phyloP scores from a whole-genome alignment of 2,888 invertebrate species.

The Trichogramma dendrolimi region DNA sequence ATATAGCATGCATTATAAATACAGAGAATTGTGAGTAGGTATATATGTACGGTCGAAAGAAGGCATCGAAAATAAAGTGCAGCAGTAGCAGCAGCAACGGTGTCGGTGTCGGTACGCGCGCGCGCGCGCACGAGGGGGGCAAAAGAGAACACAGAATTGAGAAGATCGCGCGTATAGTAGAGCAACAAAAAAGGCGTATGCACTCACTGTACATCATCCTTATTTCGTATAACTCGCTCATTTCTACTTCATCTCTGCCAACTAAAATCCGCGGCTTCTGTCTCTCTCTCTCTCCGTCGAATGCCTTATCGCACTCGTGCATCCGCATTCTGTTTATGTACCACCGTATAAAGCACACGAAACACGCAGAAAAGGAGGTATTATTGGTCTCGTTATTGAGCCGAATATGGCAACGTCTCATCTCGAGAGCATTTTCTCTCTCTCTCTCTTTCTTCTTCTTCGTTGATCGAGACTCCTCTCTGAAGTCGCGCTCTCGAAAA shows the following conservation, averaged over 20 bases:
- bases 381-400: constrained; percentile 5
- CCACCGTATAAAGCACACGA: not conserved
- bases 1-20: no score
- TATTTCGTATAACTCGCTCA: constrained; percentile 2
- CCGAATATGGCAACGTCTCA: constrained; percentile 15
- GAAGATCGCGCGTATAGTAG: no score
- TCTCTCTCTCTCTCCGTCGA: no score
- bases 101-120: not conserved
- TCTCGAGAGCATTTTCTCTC: not conserved
- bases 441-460: not conserved
- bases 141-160: no score
- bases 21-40: no score
- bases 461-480: constrained; percentile 34
- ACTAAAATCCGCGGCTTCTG: constrained; percentile 8
- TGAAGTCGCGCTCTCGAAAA: not conserved
- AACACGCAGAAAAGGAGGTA: constrained; percentile 5
- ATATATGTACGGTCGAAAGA: not conserved
- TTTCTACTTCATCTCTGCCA: constrained; percentile 7
- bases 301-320: constrained; percentile 8
- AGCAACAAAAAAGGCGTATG: not conserved
- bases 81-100: not conserved
- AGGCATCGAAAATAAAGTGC: not conserved
- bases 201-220: not conserved
- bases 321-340: not conserved
- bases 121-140: not conserved